Evolutionary conservation across 2,113 vertebrate genomes (phyloP).

Genomic region (Malurus cyaneus): DNA sequence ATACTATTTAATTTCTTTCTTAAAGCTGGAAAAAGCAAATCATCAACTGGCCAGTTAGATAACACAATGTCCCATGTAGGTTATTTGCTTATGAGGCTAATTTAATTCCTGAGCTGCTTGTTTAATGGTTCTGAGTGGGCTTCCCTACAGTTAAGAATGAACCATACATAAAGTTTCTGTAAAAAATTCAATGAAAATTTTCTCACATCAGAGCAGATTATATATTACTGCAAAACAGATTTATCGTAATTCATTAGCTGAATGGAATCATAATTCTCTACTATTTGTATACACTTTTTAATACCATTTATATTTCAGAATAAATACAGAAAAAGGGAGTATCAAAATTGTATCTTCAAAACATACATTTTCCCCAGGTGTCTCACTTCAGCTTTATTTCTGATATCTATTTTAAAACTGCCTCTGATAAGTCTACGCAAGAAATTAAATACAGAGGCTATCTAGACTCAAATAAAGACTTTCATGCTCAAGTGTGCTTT

Average conservation of each 20-base stretch:
- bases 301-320: background rate
- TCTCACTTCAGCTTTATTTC: background rate
- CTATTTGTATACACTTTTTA: background rate
- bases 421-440: background rate
- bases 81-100: slow-evolving; percentile 76
- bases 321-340: background rate
- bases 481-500: background rate
- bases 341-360: background rate
- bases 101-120: slow-evolving; percentile 77
- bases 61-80: slow-evolving; percentile 73
- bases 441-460: background rate
- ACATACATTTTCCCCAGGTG: background rate
- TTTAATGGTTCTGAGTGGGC: slow-evolving; percentile 70
- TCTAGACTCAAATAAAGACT: background rate
- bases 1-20: slow-evolving; percentile 81
- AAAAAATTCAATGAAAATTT: slow-evolving; percentile 31
- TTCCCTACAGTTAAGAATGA: slow-evolving; percentile 68
- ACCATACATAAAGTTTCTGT: slow-evolving; percentile 2
- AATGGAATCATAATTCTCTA: background rate
- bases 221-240: background rate
- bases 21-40: slow-evolving; percentile 72
- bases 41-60: slow-evolving; percentile 80
- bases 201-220: background rate
- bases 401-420: background rate
- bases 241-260: background rate